phyloP scores from a whole-genome alignment of 2,113 vertebrate species.

The Ochotona princeps region DNA sequence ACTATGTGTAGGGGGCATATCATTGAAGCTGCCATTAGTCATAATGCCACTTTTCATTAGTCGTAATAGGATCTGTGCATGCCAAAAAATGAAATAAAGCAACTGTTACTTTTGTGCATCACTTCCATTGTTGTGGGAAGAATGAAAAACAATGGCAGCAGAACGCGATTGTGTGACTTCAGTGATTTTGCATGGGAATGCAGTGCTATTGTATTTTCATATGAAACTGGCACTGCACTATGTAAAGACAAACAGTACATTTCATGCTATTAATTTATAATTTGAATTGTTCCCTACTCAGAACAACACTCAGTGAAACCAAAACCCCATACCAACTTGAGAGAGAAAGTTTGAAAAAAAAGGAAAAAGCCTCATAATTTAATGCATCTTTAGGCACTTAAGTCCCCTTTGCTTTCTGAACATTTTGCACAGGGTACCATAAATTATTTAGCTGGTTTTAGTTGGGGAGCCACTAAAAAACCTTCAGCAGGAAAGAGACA shows the following conservation, averaged over 20 bases:
- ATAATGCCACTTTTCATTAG: background rate
- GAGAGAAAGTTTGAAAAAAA: background rate
- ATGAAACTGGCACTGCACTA: background rate
- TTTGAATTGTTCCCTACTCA: background rate
- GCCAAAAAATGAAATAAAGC: background rate
- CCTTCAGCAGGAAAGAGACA: background rate
- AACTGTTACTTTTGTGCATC: background rate
- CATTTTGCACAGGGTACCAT: background rate
- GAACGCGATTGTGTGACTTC: background rate
- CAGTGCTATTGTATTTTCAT: background rate
- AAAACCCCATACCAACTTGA: background rate
- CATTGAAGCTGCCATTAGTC: background rate
- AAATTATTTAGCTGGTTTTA: background rate
- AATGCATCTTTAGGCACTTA: background rate
- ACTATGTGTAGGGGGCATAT: background rate
- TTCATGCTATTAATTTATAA: background rate
- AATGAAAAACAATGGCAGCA: background rate
- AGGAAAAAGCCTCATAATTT: background rate
- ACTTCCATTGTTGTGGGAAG: background rate
- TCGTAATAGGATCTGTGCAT: background rate
- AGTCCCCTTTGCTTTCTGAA: background rate
- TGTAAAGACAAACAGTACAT: background rate
- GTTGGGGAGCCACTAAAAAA: background rate
- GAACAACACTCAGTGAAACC: conserved; percentile 17
- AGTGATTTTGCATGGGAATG: background rate